Base-by-base conservation (phyloP, 2,888 invertebrate genomes). In the Platynereis dumerilii region DNA sequence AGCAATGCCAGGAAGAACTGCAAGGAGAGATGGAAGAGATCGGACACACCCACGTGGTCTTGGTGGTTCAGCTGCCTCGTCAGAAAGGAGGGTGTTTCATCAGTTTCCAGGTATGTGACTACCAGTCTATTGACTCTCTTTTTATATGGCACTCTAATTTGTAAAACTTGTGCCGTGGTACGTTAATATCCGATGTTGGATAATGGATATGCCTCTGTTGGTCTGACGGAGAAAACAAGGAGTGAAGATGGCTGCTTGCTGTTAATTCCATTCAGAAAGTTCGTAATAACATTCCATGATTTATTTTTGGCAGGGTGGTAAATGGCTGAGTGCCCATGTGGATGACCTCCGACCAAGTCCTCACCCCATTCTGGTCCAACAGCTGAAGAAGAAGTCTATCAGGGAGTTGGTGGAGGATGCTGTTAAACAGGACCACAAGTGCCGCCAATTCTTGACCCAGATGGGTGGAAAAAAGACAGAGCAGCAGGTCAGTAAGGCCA, bases 271-370 rank as follows among this genome's bases (percentile, higher is more conserved):
- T n/a, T n/a, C n/a, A n/a, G n/a, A n/a, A n/a, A n/a, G n/a, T n/a
- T n/a, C n/a, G n/a, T n/a, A n/a, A n/a, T n/a, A n/a, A n/a, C n/a
- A n/a, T n/a, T n/a, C n/a, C n/a, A n/a, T n/a, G n/a, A n/a, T n/a
- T n/a, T n/a, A n/a, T n/a, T n/a, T n/a, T n/a, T n/a, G n/a, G n/a
- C n/a, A 79, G 78, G 78, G 77, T 69, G 79, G 79, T 7, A 67
- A 67, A 44, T 80, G 80, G 80, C 74, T 76, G 42, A 79, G 76
- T 15, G 75, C 76, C n/a, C 80, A 80, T 58, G 75, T 80, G 26
- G 80, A 80, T 71, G 79, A 80, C 59, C 74, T 80, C 12, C 66
- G 60, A 2, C 60, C 65, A 2, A 28, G 60, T 3, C 22, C 34
- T 5, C 27, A 63, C 53, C n/a, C 58, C 17, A 57, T 67, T 28